Conservation (phyloP, 2,888 invertebrate species). For the Dioctria linearis region DNA sequence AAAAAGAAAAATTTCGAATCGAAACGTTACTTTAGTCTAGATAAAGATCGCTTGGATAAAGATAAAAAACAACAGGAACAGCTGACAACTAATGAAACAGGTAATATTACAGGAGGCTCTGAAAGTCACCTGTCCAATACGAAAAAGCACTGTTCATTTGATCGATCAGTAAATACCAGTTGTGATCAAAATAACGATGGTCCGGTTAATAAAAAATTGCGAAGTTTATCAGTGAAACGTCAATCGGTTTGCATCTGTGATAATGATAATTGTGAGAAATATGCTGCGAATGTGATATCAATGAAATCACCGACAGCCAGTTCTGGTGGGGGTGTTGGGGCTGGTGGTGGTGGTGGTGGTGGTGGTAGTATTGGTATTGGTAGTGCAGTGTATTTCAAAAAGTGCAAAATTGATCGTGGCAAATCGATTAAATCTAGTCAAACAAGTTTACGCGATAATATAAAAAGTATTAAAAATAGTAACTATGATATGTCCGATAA, state of each 20-base stretch:
- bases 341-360: too few species aligned
- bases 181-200: conserved; percentile 41
- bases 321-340: conserved; percentile 38
- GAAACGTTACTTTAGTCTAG: conserved; percentile 61
- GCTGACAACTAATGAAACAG: conserved; percentile 17
- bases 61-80: conserved; percentile 47
- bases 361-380: conserved; percentile 7
- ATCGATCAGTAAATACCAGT: conserved; percentile 41
- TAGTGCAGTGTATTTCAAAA: conserved; percentile 51
- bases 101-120: conserved; percentile 55
- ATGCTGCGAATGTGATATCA: conserved; percentile 55
- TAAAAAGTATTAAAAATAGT: conserved; percentile 59
- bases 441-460: conserved; percentile 60
- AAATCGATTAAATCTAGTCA: conserved; percentile 60
- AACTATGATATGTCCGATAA: conserved; percentile 56
- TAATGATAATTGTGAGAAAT: conserved; percentile 62
- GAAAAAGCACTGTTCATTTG: conserved; percentile 62
- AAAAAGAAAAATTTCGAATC: conserved; percentile 60
- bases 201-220: conserved; percentile 56
- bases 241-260: conserved; percentile 60
- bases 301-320: conserved; percentile 54
- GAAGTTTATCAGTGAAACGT: conserved; percentile 58
- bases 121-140: conserved; percentile 56
- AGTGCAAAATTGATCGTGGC: conserved; percentile 13
- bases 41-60: conserved; percentile 61